Evolutionary conservation across 2,113 vertebrate species (phyloP), one percentile per base, ranked within the genome.

Genomic region (Orcinus orca): DNA sequence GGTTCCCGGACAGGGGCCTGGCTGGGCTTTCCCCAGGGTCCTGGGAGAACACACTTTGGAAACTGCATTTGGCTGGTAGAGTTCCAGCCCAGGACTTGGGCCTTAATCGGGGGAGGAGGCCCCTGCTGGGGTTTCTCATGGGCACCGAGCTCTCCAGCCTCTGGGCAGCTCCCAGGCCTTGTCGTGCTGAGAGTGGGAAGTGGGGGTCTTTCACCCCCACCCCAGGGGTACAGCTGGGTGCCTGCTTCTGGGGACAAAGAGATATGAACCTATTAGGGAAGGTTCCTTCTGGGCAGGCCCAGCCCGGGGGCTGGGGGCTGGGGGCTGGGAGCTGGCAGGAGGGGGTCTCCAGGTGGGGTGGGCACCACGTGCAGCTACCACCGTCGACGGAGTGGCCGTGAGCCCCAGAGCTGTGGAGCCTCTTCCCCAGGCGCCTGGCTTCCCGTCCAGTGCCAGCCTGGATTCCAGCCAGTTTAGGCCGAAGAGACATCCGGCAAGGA

Each of bases 361-460:
- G 73, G 65, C 3, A 8, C 50, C 5, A 0, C 2, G 4, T 5
- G 2, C 6, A 3, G 50, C 31, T 5, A 25, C 50, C 31, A 5
- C 71, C 1, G 0, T 12, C 15, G 41, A 3, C 25, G 10, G 44
- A 83, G 36, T 15, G 44, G 31, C 44, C 10, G 1, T 38, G 68
- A 44, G 58, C 20, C 62, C 38, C 12, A 17, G 76, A n/a, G 9
- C 58, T 3, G 3, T 2, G 23, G 8, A 53, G 70, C 44, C 3
- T 60, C 17, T 20, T 18, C 9, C 10, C 18, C 17, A 15, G 63
- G 33, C 21, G 60, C 25, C 47, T 2, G 0, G 11, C 53, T n/a
- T 38, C 44, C 31, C 14, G 20, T 2, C 20, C 8, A 12, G 18
- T 0, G 0, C 23, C 38, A 21, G 33, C 29, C 47, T 17, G 6